Percentiles rank a stretch among this genome's conserved stretches.
Evolutionary conservation across 2,113 vertebrate genomes (phyloP).

Genomic region (Larimichthys crocea): DNA sequence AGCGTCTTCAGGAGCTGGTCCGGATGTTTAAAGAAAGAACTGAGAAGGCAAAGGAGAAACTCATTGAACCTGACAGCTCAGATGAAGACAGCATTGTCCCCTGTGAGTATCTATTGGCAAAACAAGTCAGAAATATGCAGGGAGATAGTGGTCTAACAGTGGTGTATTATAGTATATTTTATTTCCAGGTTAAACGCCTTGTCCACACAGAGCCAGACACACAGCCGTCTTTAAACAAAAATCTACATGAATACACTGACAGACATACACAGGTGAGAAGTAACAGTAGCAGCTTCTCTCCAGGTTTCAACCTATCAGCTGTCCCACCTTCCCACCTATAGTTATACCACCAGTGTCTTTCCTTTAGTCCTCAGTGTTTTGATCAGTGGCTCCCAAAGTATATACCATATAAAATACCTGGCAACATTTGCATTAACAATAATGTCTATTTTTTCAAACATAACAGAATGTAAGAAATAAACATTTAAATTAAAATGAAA

Average conservation of each 20-base stretch:
- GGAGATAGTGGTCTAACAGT: background rate
- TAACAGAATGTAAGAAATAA: background rate
- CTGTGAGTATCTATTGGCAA: constrained; percentile 84
- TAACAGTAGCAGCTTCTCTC: constrained; percentile 6
- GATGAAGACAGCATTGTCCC: constrained; percentile 89
- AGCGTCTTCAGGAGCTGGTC: constrained; percentile 93
- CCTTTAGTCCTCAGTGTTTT: background rate
- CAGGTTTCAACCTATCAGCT: background rate
- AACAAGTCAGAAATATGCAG: background rate
- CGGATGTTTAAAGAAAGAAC: constrained; percentile 93
- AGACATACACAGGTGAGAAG: constrained; percentile 36
- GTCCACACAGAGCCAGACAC: no score
- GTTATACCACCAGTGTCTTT: background rate
- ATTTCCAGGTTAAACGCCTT: constrained; percentile 30
- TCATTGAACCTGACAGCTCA: constrained; percentile 91
- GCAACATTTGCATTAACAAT: background rate
- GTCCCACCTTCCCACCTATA: background rate
- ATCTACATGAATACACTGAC: constrained; percentile 3
- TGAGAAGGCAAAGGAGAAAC: constrained; percentile 94
- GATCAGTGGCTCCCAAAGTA: background rate
- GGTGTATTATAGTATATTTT: constrained; percentile 19
- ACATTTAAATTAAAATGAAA: background rate
- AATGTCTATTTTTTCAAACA: no score
- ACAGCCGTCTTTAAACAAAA: background rate
- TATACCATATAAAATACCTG: background rate